These are phyloP conservation scores for Cylindroiulus punctatus DNA, from an alignment of 2,888 invertebrate species.

Conservation along the genomic window DNA sequence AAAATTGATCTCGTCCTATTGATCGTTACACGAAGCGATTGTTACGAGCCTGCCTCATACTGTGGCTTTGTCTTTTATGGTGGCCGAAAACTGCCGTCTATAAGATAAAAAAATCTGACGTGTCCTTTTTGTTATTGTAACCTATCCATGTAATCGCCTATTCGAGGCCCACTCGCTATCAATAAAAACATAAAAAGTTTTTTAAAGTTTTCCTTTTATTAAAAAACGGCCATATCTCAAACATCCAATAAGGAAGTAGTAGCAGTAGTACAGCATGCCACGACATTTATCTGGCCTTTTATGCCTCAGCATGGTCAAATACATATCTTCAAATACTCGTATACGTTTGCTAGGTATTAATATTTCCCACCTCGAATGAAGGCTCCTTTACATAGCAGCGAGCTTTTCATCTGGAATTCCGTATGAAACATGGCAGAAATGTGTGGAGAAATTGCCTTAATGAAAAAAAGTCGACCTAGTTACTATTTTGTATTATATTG, in stretches of 20 bases:
- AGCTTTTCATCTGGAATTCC: not conserved
- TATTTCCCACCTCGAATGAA: not conserved
- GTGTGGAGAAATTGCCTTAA: not conserved
- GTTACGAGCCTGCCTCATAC: slow-evolving; percentile 17
- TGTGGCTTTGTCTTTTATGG: slow-evolving; percentile 37
- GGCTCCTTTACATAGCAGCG: not conserved
- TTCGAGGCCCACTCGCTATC: slow-evolving; percentile 25
- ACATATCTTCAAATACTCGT: not conserved
- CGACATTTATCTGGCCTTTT: slow-evolving; percentile 15
- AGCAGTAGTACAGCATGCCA: not conserved
- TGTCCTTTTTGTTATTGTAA: slow-evolving; percentile 47
- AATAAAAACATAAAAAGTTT: slow-evolving; percentile 33
- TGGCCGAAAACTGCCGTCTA: slow-evolving; percentile 40
- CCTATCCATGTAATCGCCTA: slow-evolving; percentile 43
- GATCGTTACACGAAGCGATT: slow-evolving; percentile 29
- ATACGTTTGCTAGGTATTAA: not conserved
- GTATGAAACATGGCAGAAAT: not conserved
- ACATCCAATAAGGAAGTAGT: slow-evolving; percentile 26
- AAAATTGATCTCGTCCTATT: slow-evolving; percentile 45
- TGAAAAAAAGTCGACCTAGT: too few relatives aligned
- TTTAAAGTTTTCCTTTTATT: slow-evolving; percentile 45
- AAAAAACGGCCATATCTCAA: slow-evolving; percentile 35
- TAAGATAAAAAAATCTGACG: slow-evolving; percentile 45
- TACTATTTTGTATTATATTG: too few relatives aligned
- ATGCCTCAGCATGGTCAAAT: not conserved